Evolutionary conservation across 2,113 vertebrate genomes (phyloP), one percentile per base, ranked within the genome.

Genomic region (Nesogale talazaci): DNA sequence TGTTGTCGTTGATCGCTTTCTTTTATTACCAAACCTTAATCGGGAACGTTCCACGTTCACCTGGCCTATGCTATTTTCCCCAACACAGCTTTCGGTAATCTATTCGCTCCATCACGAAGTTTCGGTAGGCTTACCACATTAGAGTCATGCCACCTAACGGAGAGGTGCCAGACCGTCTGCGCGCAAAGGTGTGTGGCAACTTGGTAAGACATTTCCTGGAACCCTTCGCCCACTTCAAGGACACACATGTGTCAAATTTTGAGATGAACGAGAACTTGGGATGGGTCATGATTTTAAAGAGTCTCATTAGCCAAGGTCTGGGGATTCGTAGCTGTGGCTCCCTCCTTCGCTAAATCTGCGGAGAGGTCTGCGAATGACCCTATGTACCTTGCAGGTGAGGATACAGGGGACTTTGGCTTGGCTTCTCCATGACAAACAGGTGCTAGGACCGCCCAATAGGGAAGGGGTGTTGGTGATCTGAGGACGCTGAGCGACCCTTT

Each of bases 81-180:
- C 81, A 96, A 56, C 27, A 79, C 74, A 31, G 19, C 31, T 31
- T 67, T 83, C 69, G 52, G 52, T 80, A 52, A 57, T 52, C 46
- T 52, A 75, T 36, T 61, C 27, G 40, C 42, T 61, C 59, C 82
- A 82, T 86, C 81, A 77, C 90, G 94, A 94, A 40, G 57, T 80
- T 92, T 88, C 82, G 16, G 38, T 38, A n/a, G 80, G 42, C 52
- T 84, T 69, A 82, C 61, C 42, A 69, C 77, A 59, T 46, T 46
- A 84, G 80, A 84, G 63, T 3, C 11, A 29, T 1, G 40, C 17
- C 63, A 11, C 31, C 3, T n/a, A 70, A 61, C 67, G 56, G 31
- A 78, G 52, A 12, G 52, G 63, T 61, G 42, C n/a, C 16, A 59
- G 80, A 38, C 72, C 67, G 4, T 25, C 23, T 2, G 52, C 61